A percentile compares a stretch with the other conserved stretches of the same genome.
phyloP scores from a whole-genome alignment of 2,888 invertebrate species.

The Lithosia quadra region DNA sequence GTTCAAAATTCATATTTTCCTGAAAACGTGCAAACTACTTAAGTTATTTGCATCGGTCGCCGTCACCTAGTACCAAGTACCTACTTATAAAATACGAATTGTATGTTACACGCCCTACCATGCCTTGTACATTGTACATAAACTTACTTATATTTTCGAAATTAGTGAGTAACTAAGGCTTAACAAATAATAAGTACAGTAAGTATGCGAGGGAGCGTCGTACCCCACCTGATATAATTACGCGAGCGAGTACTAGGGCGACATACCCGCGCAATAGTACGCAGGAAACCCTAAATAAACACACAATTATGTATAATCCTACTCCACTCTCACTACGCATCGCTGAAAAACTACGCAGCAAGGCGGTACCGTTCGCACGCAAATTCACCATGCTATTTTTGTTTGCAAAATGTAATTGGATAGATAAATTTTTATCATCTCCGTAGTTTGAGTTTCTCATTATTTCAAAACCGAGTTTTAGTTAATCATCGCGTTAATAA shows the following conservation, averaged over 20 bases:
- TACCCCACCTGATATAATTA: slow-evolving; percentile 67
- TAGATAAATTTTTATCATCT: background rate
- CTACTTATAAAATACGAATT: too few species aligned
- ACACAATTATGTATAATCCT: slow-evolving; percentile 70
- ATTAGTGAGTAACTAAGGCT: background rate
- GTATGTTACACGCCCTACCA: background rate
- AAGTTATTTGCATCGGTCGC: too few species aligned
- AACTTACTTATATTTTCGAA: background rate
- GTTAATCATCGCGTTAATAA: background rate
- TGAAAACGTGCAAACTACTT: background rate
- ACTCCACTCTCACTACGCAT: slow-evolving; percentile 64
- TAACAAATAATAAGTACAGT: background rate
- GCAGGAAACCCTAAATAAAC: slow-evolving; percentile 78
- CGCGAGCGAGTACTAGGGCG: slow-evolving; percentile 66
- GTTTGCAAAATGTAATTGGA: slow-evolving; percentile 14
- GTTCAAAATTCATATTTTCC: background rate
- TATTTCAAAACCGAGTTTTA: background rate
- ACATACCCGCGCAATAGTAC: slow-evolving; percentile 59
- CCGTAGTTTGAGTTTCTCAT: background rate
- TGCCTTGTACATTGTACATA: background rate
- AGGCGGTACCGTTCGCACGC: slow-evolving; percentile 58
- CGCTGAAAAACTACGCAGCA: slow-evolving; percentile 66
- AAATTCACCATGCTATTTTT: slow-evolving; percentile 23
- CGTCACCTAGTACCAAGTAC: too few species aligned
- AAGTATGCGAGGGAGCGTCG: slow-evolving; percentile 38